Evolutionary conservation across 2,113 vertebrate species (phyloP), one percentile per base, ranked within the genome.

Genomic region (Chaetodon auriga): DNA sequence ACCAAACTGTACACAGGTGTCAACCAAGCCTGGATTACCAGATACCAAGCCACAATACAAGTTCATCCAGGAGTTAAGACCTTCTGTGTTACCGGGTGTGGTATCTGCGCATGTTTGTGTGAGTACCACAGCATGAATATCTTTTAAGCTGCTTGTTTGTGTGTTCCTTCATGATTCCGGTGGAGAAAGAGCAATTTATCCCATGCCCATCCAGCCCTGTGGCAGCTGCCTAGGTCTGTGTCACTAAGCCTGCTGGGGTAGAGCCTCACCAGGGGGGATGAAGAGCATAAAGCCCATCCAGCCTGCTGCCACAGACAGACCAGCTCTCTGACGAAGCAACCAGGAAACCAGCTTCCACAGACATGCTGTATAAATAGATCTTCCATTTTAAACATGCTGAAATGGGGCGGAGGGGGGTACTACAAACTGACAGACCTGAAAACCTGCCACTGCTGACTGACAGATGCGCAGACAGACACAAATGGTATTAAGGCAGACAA

Each of bases 211-310:
- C 68, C 82, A 83, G 48, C 75, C 81, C 74, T 23, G 78, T 89
- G 81, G 87, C 92, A 92, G 88, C 86, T 80, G 86, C 66, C 73
- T 69, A 3, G 74, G 70, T 61, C 87, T 85, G 74, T 74, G 85
- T 53, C n/a, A 35, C 80, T 89, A 93, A 95, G 89, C 93, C 89
- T 93, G 82, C 83, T 80, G 91, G 92, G 93, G 90, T 82, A 81
- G 64, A 89, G 75, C 63, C 73, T 75, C 78, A 84, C 87, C 84
- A 65, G 60, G 72, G 83, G 88, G 93, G 92, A 94, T 93, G 88
- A 90, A 83, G 82, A 85, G 74, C 64, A 77, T 92, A 93, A 94
- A 92, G 85, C 93, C 72, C 81, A 89, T 82, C 81, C 90, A 92
- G 92, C 90, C 88, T 91, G 92, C 89, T 88, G 82, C 87, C 69